phyloP scores from a whole-genome alignment of 2,113 vertebrate species.

The Clarias magur region DNA sequence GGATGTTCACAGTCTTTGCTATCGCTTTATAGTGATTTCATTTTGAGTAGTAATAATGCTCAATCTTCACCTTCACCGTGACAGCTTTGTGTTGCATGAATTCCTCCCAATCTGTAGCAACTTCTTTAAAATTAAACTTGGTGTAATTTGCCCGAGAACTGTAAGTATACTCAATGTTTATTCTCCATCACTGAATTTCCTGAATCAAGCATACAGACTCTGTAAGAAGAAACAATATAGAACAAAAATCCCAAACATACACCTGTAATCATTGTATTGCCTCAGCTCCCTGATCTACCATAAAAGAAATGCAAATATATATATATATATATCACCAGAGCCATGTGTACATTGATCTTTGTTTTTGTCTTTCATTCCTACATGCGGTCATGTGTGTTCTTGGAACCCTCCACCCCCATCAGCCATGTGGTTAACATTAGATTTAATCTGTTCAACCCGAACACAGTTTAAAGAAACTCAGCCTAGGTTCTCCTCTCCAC shows the following conservation, averaged over 20 bases:
- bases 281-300: background rate
- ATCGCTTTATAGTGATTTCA: background rate
- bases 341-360: conserved; percentile 7
- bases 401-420: conserved; percentile 23
- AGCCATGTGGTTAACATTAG: conserved; percentile 59
- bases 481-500: conserved; percentile 13
- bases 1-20: background rate
- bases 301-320: background rate
- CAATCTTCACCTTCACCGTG: background rate
- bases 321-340: background rate
- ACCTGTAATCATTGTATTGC: background rate
- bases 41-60: background rate
- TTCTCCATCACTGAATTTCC: background rate
- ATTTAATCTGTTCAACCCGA: conserved; percentile 52
- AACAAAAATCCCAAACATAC: background rate
- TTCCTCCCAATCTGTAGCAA: background rate
- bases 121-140: background rate
- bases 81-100: background rate
- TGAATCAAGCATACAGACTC: background rate
- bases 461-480: conserved; percentile 24
- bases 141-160: background rate
- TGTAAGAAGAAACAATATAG: background rate
- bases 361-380: conserved; percentile 20
- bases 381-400: conserved; percentile 38
- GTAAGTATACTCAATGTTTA: background rate